Percentiles rank a stretch among this genome's conserved stretches.
These are phyloP conservation scores for Sebastes baramenuke DNA, from an alignment of 2,797 vertebrate species.

Conservation along the genomic window DNA sequence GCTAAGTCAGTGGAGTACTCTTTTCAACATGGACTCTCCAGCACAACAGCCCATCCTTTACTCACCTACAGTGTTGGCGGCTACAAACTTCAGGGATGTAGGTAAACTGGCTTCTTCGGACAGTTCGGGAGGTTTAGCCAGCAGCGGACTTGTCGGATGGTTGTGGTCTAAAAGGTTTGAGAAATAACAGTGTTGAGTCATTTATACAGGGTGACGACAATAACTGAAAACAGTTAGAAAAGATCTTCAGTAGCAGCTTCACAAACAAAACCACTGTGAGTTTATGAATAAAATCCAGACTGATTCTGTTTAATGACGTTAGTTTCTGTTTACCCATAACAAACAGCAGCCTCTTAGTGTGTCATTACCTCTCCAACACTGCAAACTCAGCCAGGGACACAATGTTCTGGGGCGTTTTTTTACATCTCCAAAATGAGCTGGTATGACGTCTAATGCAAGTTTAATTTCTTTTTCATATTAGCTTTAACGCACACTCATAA, in stretches of 20 bases:
- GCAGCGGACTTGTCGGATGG: conserved; percentile 94
- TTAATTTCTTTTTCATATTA: neutral
- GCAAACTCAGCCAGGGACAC: neutral
- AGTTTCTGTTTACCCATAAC: neutral
- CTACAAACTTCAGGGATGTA: conserved; percentile 91
- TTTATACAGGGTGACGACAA: neutral
- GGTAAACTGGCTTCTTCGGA: conserved; percentile 92
- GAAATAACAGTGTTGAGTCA: neutral
- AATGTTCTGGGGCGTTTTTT: neutral
- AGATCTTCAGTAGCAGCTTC: neutral
- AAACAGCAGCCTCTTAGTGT: neutral
- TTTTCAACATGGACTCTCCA: neutral
- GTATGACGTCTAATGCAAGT: too few species aligned
- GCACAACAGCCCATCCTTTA: conserved; percentile 17
- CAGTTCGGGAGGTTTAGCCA: conserved; percentile 91
- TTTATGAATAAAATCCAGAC: neutral
- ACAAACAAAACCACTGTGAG: neutral
- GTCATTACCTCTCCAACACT: neutral
- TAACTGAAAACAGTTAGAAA: neutral
- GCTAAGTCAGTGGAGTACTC: neutral
- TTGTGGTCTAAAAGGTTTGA: conserved; percentile 84
- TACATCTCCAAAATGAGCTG: neutral
- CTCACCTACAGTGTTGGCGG: conserved; percentile 93
- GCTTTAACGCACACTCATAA: neutral
- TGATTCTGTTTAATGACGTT: conserved; percentile 2